Base-by-base conservation (phyloP, 2,888 invertebrate species). In the Mystacides longicornis region DNA sequence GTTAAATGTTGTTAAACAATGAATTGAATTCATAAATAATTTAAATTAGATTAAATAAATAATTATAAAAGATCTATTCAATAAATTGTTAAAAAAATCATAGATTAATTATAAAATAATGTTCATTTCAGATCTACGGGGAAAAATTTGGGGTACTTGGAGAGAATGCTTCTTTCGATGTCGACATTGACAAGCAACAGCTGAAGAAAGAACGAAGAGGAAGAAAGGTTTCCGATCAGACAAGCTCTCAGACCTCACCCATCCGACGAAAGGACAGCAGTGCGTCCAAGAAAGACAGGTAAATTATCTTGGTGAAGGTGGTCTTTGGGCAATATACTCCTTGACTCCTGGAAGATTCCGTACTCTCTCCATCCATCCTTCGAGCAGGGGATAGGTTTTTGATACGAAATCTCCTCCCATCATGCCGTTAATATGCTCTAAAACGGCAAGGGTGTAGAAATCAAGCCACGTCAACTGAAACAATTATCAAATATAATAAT, bases 191-290 rank as follows among this genome's bases (percentile, higher is more conserved):
- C 21, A 61, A 59, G 19, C 58, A 61, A 37, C 59, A 57, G 45
- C 19, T 61, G 55, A 61, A 61, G 42, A 61, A 61, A 48, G 61
- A 22, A 66, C 74, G 67, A 60, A 82, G 78, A 59, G 78, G 75
- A 62, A 72, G 90, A 9, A 91, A 91, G 67, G 81, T 89, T 0
- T 90, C 90, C 0, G 90, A 91, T 66, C 89, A 89, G 67, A 82
- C 85, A 31, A 88, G 87, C 68, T 86, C 83, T 0, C 85, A 86
- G 65, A 82, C 87, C 0, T 90, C 90, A 0, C 89, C 90, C 0
- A 83, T 87, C 0, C 79, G 84, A 62, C 76, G 89, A 37, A 88
- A 90, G 65, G 89, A 90, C 65, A 88, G 87, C 66, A 88, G 87
- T 66, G 74, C 87, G 27, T 82, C 83, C 0, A 81, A 81, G 62